Conservation (phyloP, 2,888 invertebrate species). For the Aromia moschata region DNA sequence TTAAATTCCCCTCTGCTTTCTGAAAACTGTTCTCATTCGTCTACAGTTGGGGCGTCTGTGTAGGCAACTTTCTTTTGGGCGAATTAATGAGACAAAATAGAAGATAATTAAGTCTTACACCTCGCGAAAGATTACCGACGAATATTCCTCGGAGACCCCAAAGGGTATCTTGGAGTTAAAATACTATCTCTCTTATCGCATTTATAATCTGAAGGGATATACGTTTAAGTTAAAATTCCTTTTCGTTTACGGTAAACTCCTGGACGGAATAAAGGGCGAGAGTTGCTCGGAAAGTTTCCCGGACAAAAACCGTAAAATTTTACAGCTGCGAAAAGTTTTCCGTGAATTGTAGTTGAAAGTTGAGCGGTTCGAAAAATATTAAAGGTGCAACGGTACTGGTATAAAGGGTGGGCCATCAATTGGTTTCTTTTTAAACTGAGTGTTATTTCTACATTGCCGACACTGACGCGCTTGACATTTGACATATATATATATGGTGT, state of each 20-base stretch:
- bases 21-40: no score
- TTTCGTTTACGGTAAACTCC: conserved; percentile 5
- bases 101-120: conserved; percentile 1
- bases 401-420: no score
- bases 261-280: not conserved
- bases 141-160: not conserved
- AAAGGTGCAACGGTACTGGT: no score
- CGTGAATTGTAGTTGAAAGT: not conserved
- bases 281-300: conserved; percentile 3
- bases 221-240: conserved; percentile 6
- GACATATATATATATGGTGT: no score
- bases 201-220: conserved; percentile 14
- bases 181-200: conserved; percentile 6
- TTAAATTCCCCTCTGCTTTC: no score
- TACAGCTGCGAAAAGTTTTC: conserved; percentile 1
- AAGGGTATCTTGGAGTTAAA: conserved; percentile 1
- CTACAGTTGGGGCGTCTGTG: no score
- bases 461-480: no score
- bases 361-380: no score
- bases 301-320: conserved; percentile 9
- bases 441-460: no score
- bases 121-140: not conserved
- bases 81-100: conserved; percentile 2
- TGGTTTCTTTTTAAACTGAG: no score
- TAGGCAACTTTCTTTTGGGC: not conserved